Base-by-base conservation (phyloP, 2,888 invertebrate genomes). In the Nasonovia ribisnigri region DNA sequence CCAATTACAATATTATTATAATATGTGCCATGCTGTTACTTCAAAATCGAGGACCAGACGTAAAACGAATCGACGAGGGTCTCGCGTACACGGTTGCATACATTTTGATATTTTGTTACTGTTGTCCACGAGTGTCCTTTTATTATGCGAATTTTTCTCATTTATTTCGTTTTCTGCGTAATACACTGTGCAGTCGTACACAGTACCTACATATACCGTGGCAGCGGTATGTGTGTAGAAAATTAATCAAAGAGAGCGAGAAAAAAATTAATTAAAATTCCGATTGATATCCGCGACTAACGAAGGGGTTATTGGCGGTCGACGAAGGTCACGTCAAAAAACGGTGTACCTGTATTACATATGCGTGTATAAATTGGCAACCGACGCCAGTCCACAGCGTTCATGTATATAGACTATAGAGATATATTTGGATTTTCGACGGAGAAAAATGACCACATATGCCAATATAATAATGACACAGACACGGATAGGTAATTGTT, bases 21-120 rank as follows among this genome's bases (percentile, higher is more conserved):
- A 77, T 20, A 67, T 36, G 77, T 16, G 36, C 36, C 6, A 67
- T 20, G 20, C 77, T 77, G 36, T 36, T 36, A 77, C 77, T 77
- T 36, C 36, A 36, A 54, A 77, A 77, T 36, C 36, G 20, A 77
- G 6, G 16, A 77, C 36, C 11, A 54, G 5, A 46, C 46, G 24
- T 90, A 90, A 90, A 90, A 90, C 60, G 89, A 90, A 90, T 90
- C 60, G 46, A 43, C 60, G 29, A 89, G 60, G 60, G 89, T 57
- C 88, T n/a, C 10, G 42, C n/a, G 16, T 67, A n/a, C n/a, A 77
- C 20, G 77, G 77, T 77, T 77, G 6, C 36, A 36, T 57, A 57
- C 24, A 57, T 57, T 57, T 57, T 20, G 5, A 67, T n/a, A 36
- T n/a, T 67, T n/a, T 67, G n/a, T n/a, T 67, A 36, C 16, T 36